Evolutionary conservation across 2,113 vertebrate species (phyloP).

Genomic region (Nicator chloris): DNA sequence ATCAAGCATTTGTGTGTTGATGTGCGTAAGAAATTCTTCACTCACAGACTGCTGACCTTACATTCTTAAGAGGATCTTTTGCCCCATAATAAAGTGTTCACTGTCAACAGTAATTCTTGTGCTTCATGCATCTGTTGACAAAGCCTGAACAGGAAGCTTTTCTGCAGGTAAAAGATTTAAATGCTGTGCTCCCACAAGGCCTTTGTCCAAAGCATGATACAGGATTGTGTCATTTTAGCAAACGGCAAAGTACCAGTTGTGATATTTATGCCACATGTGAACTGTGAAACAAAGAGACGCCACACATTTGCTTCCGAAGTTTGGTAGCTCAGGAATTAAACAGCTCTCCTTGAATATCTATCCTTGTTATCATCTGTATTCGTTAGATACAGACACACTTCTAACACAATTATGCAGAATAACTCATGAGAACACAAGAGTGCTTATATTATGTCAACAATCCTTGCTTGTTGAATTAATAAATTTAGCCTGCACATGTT

Average conservation of each 20-base stretch:
- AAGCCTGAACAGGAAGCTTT: slow-evolving; percentile 17
- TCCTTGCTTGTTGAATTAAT: neutral
- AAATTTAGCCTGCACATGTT: neutral
- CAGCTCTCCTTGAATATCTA: neutral
- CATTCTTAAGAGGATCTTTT: slow-evolving; percentile 67
- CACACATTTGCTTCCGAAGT: neutral
- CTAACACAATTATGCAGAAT: neutral
- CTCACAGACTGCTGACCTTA: slow-evolving; percentile 46
- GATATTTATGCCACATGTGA: neutral
- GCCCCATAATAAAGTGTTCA: slow-evolving; percentile 55
- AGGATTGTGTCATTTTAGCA: neutral
- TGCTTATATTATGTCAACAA: neutral
- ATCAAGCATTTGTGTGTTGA: slow-evolving; percentile 52
- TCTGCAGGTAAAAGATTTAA: slow-evolving; percentile 21
- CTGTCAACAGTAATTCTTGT: slow-evolving; percentile 62
- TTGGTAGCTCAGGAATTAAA: neutral
- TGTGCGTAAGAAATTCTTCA: slow-evolving; percentile 57
- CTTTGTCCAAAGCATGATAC: neutral
- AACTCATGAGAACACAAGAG: neutral
- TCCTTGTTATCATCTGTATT: neutral
- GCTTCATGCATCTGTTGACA: slow-evolving; percentile 5
- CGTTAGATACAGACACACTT: neutral
- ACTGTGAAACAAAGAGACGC: neutral
- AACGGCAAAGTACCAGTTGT: fast-evolving
- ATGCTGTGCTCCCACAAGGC: neutral